Conservation (phyloP, 2,797 vertebrate genomes). For the Amazona finschi region DNA sequence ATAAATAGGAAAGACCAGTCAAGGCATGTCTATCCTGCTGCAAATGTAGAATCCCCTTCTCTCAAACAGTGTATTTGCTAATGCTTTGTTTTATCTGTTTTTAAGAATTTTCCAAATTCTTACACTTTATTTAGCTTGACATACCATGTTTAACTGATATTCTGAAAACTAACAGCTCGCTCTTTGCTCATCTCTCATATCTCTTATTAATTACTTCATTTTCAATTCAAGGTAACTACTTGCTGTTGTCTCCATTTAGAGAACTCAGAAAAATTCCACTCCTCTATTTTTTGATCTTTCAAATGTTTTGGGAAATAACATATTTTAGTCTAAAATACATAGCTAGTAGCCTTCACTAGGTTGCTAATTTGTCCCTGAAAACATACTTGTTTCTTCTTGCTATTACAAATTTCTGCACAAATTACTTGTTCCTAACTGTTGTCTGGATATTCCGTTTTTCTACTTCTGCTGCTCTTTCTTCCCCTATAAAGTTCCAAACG, state of each 20-base stretch:
- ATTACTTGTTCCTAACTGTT: not conserved
- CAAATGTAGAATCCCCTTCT: not conserved
- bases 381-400: not conserved
- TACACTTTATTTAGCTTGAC: not conserved
- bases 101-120: not conserved
- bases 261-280: not conserved
- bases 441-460: not conserved
- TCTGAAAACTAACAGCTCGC: not conserved
- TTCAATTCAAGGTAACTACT: not conserved
- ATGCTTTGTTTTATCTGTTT: not conserved
- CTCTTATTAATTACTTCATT: not conserved
- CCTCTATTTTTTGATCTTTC: not conserved
- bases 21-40: not conserved
- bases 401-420: not conserved
- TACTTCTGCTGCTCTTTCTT: not conserved
- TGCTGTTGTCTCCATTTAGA: not conserved
- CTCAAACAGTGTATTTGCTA: not conserved
- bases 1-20: not conserved
- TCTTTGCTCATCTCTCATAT: not conserved
- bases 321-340: not conserved
- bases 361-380: not conserved
- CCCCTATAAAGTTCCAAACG: not conserved
- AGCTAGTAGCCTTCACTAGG: not conserved
- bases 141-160: not conserved
- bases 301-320: not conserved